phyloP scores from a whole-genome alignment of 1,140 invertebrate genomes.

The Dryas iulia region DNA sequence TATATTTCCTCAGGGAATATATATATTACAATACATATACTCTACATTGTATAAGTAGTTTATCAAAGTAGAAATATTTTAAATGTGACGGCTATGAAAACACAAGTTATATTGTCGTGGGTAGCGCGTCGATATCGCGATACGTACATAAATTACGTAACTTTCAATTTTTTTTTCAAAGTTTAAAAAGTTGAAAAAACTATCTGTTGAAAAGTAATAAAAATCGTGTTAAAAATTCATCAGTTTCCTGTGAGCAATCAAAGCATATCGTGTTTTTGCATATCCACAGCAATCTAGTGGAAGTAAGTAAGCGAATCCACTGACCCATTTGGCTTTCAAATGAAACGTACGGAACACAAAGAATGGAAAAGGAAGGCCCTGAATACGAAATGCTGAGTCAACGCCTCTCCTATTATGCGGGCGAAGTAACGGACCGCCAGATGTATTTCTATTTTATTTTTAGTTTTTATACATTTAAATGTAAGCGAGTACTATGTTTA shows the following conservation, averaged over 20 bases:
- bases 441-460: slow-evolving; percentile 28
- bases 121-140: too few relatives aligned
- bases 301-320: slow-evolving; percentile 47
- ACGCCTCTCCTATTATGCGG: slow-evolving; percentile 49
- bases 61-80: too few relatives aligned
- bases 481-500: neutral
- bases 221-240: slow-evolving; percentile 14
- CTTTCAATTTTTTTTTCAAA: too few relatives aligned
- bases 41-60: too few relatives aligned
- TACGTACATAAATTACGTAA: too few relatives aligned
- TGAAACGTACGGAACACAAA: slow-evolving; percentile 65
- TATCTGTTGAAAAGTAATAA: neutral
- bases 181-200: neutral
- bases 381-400: slow-evolving; percentile 64
- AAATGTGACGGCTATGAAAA: too few relatives aligned
- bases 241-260: slow-evolving; percentile 6
- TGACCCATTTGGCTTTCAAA: slow-evolving; percentile 72
- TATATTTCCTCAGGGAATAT: too few relatives aligned
- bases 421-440: slow-evolving; percentile 32
- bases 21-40: too few relatives aligned
- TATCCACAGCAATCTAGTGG: slow-evolving; percentile 40
- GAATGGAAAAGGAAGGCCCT: slow-evolving; percentile 55
- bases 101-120: too few relatives aligned
- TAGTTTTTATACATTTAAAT: slow-evolving; percentile 17
- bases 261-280: slow-evolving; percentile 28